Evolutionary conservation across 2,797 vertebrate species (phyloP), one percentile per base, ranked within the genome.

Genomic region (Poeciliopsis infans): DNA sequence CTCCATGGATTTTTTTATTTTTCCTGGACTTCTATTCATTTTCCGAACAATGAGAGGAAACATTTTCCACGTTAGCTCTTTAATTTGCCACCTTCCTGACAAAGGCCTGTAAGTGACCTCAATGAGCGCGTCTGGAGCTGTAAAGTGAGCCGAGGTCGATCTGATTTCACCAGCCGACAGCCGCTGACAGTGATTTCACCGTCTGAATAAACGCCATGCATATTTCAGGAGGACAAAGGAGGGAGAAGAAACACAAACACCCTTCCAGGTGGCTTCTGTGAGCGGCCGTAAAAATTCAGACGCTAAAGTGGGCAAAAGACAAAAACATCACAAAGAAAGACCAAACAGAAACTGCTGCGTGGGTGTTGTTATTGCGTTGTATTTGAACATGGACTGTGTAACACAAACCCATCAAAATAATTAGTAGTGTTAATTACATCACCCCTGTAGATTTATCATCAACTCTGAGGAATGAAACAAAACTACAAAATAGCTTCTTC

Each of bases 351-450:
- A 69, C 6, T 36, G 78, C 51, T 83, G 84, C 82, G 79, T 87
- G 73, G 16, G 79, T 87, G 81, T 92, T 90, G 81, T 92, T 90
- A 88, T 93, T 94, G 91, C 91, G 93, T 90, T 93, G 90, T 91
- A 93, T 93, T 93, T 91, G 78, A 84, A 95, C 93, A 90, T 78
- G 83, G 82, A 92, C 89, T 93, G 93, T 94, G 92, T 92, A 89
- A 94, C 89, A 93, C 87, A 93, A 94, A 94, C 88, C 88, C 89
- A 90, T 92, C 76, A 90, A 93, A 94, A 92, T 89, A 89, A 85
- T 23, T 33, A 69, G 85, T 55, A 93, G 93, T 89, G 91, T 86
- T 88, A 82, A 85, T 90, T 79, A 94, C 88, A 90, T 83, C 79
- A 89, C 75, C 85, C 83, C 87, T 85, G 73, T 74, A 92, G 79